Percentiles rank a stretch among this genome's conserved stretches.
Conservation (phyloP, 2,113 vertebrate genomes). For the Perca schrenkii region DNA sequence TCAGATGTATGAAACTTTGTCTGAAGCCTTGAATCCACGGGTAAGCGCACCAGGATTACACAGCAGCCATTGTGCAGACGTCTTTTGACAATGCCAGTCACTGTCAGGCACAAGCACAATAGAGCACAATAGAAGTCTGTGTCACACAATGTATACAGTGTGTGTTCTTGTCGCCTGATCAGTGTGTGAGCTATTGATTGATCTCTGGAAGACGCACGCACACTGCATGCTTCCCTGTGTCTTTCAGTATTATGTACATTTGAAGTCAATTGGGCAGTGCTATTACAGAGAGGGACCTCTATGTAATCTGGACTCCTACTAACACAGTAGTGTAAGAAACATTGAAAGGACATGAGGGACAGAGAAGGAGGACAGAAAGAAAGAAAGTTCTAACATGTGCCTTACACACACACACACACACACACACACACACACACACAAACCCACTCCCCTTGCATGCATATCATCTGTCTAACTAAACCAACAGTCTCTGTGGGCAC, state of each 20-base stretch:
- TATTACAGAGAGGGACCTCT: constrained; percentile 8
- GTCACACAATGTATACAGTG: constrained; percentile 7
- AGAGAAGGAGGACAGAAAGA: not conserved
- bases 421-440: constrained; percentile 17
- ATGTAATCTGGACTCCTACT: constrained; percentile 8
- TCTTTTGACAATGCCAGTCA: constrained; percentile 27
- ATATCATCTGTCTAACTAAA: constrained; percentile 63
- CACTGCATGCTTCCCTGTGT: not conserved
- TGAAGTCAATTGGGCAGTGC: constrained; percentile 10
- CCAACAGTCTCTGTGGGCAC: constrained; percentile 71
- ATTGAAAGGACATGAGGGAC: not conserved
- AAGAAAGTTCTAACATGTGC: constrained; percentile 47
- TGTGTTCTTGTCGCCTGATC: constrained; percentile 16
- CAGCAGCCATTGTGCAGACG: constrained; percentile 1
- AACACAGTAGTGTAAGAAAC: not conserved
- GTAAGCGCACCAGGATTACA: not conserved
- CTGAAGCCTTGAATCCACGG: not conserved
- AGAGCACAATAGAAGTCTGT: constrained; percentile 26
- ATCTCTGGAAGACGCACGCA: not conserved
- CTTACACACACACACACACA: not conserved
- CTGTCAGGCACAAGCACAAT: constrained; percentile 28
- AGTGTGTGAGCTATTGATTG: constrained; percentile 39
- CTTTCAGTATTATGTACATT: constrained; percentile 8
- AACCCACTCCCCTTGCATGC: constrained; percentile 22
- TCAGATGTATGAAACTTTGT: constrained; percentile 22